A percentile compares a stretch with the other conserved stretches of the same genome.
Evolutionary conservation across 2,797 vertebrate genomes (phyloP).

Genomic region (Coluber constrictor): DNA sequence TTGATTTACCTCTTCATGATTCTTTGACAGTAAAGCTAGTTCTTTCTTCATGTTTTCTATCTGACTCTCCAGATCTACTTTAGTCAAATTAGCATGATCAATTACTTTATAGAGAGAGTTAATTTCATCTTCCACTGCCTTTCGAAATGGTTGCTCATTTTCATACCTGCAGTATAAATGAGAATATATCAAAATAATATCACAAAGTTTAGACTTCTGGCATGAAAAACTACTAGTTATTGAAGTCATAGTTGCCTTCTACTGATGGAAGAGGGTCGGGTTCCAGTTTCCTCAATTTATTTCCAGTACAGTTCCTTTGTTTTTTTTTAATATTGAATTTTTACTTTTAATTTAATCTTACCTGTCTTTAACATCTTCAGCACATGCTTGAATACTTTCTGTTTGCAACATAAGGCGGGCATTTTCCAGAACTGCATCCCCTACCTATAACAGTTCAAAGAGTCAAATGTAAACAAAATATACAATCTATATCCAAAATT

Average conservation of each 20-base stretch:
- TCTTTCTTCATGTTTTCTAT: constrained; percentile 86
- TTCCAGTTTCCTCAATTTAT: not conserved
- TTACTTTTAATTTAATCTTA: constrained; percentile 52
- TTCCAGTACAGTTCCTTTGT: not conserved
- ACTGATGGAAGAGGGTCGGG: not conserved
- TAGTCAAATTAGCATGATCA: constrained; percentile 85
- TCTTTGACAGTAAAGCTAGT: constrained; percentile 77
- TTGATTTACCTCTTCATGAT: constrained; percentile 82
- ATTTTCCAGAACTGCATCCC: constrained; percentile 87
- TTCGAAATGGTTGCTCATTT: constrained; percentile 88
- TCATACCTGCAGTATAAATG: constrained; percentile 77
- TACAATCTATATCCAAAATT: not conserved
- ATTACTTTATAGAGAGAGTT: constrained; percentile 88
- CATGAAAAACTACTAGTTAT: not conserved
- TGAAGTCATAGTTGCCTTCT: not conserved
- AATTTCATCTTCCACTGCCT: constrained; percentile 89
- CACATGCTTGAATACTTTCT: constrained; percentile 87
- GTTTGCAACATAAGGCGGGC: constrained; percentile 89
- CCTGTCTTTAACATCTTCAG: constrained; percentile 91
- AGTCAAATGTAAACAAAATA: not conserved
- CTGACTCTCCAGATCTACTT: constrained; percentile 83
- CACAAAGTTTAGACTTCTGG: constrained; percentile 1
- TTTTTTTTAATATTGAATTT: not conserved
- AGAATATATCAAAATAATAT: constrained; percentile 7
- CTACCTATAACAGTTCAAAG: constrained; percentile 76